Base-by-base conservation (phyloP, 2,888 invertebrate species). In the Lasioglossum figueresi region DNA sequence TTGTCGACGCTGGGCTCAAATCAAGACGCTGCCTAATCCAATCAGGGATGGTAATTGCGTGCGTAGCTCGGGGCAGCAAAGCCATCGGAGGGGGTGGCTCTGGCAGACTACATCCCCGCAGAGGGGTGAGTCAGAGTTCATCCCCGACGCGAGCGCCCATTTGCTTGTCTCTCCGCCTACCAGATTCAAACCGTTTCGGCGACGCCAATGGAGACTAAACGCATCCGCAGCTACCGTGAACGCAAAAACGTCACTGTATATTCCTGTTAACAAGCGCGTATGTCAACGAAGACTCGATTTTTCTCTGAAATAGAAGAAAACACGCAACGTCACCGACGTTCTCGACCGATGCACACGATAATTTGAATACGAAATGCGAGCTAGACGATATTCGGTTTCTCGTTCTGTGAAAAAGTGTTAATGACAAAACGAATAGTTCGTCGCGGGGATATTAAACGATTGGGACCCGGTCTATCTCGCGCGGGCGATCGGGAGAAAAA, bases 21-120 rank as follows among this genome's bases (percentile, higher is more conserved):
- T 94, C 93, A 94, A 93, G 93, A 93, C 92, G 92, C 91, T 89
- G 91, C 92, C 93, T 94, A 94, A 94, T 94, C 92, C 93, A 93
- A 94, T 94, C 93, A 94, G 92, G 90, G 92, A 93, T 93, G 93
- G 93, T 94, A 94, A 94, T 94, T 94, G 93, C 94, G 92, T 93
- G 93, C 93, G 93, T 94, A 93, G 94, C 93, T 93, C 89, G 89
- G 89, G 93, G 90, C 88, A 91, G 90, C 86, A 88, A 89, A 91
- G 87, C 91, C 91, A 92, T 91, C 80, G 92, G 85, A 88, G 88
- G 77, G 85, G 75, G 79, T 72, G 88, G 85, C 80, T 89, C 56
- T n/a, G n/a, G 86, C 91, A 89, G 91, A 91, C 91, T 90, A 86
- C 90, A 83, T 84, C 90, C 83, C 85, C 82, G 74, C 71, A 80